Conservation (phyloP, 2,888 invertebrate species). For the Tetragonula carbonaria region DNA sequence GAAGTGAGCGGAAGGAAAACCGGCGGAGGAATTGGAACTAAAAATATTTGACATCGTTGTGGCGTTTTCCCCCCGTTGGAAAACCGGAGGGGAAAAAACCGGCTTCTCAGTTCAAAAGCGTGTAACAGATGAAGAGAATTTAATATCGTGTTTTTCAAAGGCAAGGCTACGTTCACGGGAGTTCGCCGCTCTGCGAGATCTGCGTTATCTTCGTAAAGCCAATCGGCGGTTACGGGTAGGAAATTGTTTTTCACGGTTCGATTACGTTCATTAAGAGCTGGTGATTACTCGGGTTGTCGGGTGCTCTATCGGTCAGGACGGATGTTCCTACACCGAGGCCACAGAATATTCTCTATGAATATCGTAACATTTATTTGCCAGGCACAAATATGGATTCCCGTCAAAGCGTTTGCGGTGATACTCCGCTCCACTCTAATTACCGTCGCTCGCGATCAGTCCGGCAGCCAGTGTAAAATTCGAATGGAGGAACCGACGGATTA, state of each 20-base stretch:
- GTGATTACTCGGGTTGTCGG: constrained; percentile 30
- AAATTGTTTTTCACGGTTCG: constrained; percentile 16
- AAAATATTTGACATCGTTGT: background rate
- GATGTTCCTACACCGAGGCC: background rate
- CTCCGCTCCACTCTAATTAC: constrained; percentile 56
- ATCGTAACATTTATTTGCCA: constrained; percentile 59
- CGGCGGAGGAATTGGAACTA: constrained; percentile 6
- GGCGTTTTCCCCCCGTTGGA: background rate
- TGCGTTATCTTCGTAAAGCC: background rate
- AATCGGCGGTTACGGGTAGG: background rate
- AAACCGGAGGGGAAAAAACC: too few species aligned
- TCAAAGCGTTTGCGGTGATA: constrained; percentile 48
- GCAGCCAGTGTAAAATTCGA: constrained; percentile 46
- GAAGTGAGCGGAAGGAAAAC: background rate
- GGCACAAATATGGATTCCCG: constrained; percentile 51
- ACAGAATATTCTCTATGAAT: constrained; percentile 28
- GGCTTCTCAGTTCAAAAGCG: too few species aligned
- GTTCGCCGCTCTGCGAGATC: too few species aligned
- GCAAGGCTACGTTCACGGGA: too few species aligned
- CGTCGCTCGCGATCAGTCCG: constrained; percentile 4
- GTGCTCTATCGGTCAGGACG: background rate
- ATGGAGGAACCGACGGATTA: constrained; percentile 41
- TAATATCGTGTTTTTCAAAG: too few species aligned
- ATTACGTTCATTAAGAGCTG: background rate
- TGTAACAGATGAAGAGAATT: too few species aligned